Evolutionary conservation across 2,797 vertebrate genomes (phyloP).

Genomic region (Dermochelys coriacea): DNA sequence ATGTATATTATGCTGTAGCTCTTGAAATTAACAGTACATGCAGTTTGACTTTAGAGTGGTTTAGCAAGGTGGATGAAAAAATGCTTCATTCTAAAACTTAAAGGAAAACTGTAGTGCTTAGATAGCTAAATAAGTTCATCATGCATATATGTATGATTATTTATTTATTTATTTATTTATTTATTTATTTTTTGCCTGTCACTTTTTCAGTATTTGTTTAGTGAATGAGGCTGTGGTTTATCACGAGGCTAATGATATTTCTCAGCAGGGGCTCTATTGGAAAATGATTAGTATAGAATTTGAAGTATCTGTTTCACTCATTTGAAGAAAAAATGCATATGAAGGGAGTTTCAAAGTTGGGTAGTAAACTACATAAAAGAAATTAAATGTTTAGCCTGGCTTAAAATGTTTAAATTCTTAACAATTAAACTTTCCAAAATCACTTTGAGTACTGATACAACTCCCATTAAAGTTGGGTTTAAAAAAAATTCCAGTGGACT

Average conservation of each 20-base stretch:
- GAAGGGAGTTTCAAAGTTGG: not conserved
- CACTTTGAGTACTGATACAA: not conserved
- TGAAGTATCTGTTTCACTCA: not conserved
- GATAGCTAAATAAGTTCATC: not conserved
- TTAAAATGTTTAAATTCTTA: not conserved
- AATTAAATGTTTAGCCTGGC: not conserved
- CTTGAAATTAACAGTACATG: not conserved
- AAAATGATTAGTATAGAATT: not conserved
- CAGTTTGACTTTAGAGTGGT: not conserved
- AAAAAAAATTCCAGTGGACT: not conserved
- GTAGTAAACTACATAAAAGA: rapidly evolving
- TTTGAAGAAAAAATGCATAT: not conserved
- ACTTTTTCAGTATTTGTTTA: not conserved
- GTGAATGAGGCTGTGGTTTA: not conserved
- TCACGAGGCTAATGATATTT: not conserved
- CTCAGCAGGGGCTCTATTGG: not conserved
- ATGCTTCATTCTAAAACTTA: not conserved
- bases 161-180: no score
- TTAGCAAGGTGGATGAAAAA: not conserved
- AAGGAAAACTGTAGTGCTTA: not conserved
- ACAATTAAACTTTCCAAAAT: not conserved
- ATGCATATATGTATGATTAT: not conserved
- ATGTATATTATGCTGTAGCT: not conserved
- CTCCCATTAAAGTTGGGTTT: not conserved
- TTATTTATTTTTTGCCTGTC: not conserved